phyloP scores from a whole-genome alignment of 2,113 vertebrate species.

The Scopus umbretta region DNA sequence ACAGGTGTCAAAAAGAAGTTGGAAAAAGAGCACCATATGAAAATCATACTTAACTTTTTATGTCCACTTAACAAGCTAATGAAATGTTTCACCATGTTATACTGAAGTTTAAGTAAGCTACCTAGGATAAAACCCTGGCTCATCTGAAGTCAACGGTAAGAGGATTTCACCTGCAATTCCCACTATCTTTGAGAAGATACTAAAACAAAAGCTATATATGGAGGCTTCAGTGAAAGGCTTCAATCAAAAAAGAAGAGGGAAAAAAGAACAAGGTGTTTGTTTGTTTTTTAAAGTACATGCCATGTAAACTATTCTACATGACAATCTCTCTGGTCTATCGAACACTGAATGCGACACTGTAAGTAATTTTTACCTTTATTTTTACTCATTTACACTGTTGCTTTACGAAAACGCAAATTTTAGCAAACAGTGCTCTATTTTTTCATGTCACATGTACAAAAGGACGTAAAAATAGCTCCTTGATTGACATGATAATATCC shows the following conservation, averaged over 20 bases:
- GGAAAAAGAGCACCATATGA: constrained; percentile 45
- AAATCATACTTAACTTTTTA: constrained; percentile 28
- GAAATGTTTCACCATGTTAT: background rate
- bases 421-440: background rate
- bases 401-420: background rate
- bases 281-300: background rate
- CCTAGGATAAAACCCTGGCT: background rate
- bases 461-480: background rate
- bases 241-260: background rate
- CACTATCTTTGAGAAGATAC: background rate
- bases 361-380: background rate
- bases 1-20: background rate
- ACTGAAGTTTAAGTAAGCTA: background rate
- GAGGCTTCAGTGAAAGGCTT: background rate
- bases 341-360: background rate
- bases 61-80: background rate
- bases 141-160: background rate
- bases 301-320: background rate
- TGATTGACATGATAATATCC: background rate
- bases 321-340: background rate
- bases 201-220: background rate
- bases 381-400: background rate
- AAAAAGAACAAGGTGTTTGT: background rate
- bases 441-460: background rate
- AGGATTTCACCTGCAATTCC: background rate